A percentile compares a stretch with the other conserved stretches of the same genome.
phyloP scores from a whole-genome alignment of 2,797 vertebrate species.

The Cheracebus regulus region DNA sequence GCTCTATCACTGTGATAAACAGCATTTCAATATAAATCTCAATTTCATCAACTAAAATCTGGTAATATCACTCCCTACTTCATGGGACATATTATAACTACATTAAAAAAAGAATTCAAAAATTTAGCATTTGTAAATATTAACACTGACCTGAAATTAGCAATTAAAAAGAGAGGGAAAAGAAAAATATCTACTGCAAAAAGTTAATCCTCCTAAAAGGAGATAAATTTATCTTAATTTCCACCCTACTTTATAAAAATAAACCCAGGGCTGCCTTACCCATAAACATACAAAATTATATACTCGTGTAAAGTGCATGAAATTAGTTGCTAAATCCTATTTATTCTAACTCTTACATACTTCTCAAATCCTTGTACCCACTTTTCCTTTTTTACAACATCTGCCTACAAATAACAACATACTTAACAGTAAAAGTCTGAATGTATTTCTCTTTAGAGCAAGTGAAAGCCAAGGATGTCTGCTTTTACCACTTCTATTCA shows the following conservation, averaged over 20 bases:
- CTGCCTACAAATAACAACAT: neutral
- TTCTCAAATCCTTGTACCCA: neutral
- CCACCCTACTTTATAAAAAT: constrained; percentile 4
- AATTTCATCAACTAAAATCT: constrained; percentile 31
- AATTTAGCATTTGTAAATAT: constrained; percentile 13
- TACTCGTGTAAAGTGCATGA: neutral
- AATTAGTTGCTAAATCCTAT: neutral
- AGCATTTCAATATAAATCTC: neutral
- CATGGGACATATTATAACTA: neutral
- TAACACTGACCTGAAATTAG: constrained; percentile 25
- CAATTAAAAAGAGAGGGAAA: neutral
- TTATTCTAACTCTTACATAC: constrained; percentile 1
- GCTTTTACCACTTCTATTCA: neutral
- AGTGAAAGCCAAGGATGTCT: neutral
- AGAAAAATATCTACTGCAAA: neutral
- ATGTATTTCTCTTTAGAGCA: neutral
- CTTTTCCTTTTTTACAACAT: neutral
- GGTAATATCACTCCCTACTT: neutral
- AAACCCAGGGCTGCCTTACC: constrained; percentile 5
- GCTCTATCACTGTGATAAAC: neutral
- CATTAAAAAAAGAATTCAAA: neutral
- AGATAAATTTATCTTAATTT: constrained; percentile 22
- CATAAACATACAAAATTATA: constrained; percentile 33
- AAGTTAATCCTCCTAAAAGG: constrained; percentile 30
- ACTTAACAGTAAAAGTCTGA: neutral